Percentiles rank a stretch among this genome's conserved stretches.
Evolutionary conservation across 1,140 invertebrate genomes (phyloP).

Genomic region (Scaptomyza pallida): DNA sequence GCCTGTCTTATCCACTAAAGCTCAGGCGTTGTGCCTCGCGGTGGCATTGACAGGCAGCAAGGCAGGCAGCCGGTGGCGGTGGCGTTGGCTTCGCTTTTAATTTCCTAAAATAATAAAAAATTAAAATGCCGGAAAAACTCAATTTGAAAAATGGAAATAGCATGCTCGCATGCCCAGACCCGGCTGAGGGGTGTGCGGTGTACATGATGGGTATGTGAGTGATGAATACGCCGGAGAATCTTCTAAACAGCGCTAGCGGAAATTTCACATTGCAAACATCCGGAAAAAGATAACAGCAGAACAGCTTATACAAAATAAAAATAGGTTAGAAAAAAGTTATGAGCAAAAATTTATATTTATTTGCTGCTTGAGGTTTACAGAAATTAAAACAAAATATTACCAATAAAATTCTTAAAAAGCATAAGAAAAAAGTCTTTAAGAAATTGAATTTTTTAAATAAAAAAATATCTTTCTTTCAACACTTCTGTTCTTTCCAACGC

Average conservation of each 20-base stretch:
- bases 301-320: not conserved
- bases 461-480: not conserved
- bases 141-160: conserved; percentile 51
- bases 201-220: conserved; percentile 29
- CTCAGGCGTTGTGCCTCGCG: not conserved
- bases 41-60: conserved; percentile 16
- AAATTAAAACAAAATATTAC: no score
- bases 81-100: conserved; percentile 34
- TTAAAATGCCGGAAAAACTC: conserved; percentile 55
- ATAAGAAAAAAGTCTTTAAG: no score
- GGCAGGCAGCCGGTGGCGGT: not conserved
- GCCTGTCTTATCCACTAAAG: not conserved
- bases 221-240: not conserved
- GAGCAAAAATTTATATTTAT: no score
- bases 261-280: conserved; percentile 42
- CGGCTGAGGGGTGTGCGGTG: not conserved
- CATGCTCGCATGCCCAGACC: not conserved
- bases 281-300: conserved; percentile 14
- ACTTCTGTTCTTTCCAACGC: not conserved
- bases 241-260: conserved; percentile 19
- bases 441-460: not conserved
- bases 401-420: no score
- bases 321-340: no score
- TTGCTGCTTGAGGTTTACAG: no score
- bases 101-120: conserved; percentile 54